These are phyloP conservation scores for Elephas maximus DNA, from an alignment of 2,113 vertebrate genomes.

Conservation along the genomic window DNA sequence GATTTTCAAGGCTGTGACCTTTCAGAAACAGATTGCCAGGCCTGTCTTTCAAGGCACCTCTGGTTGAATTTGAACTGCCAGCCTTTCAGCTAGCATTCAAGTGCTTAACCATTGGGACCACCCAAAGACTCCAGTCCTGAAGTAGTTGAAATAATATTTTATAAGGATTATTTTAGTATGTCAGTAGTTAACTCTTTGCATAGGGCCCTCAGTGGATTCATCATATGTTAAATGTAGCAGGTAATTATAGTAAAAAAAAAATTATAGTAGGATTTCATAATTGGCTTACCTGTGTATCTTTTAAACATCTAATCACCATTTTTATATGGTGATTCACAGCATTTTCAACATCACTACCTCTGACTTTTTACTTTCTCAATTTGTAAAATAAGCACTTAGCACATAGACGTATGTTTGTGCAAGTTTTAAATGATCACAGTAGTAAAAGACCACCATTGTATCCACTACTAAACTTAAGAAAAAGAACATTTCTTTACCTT, in stretches of 20 bases:
- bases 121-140: not conserved
- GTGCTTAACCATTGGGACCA: not conserved
- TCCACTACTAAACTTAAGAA: conserved; percentile 34
- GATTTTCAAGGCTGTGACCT: not conserved
- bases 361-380: conserved; percentile 55
- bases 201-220: not conserved
- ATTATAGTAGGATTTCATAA: not conserved
- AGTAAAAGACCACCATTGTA: conserved; percentile 12
- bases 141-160: conserved; percentile 33
- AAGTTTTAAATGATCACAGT: not conserved
- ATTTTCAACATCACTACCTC: not conserved
- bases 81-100: not conserved
- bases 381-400: not conserved
- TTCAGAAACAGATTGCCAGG: not conserved
- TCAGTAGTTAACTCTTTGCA: not conserved
- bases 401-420: not conserved
- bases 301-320: not conserved
- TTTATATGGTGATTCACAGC: not conserved
- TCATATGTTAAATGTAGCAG: not conserved
- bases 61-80: not conserved
- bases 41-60: not conserved
- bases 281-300: not conserved
- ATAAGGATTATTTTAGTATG: not conserved
- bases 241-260: not conserved
- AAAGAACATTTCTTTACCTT: not conserved